Conservation (phyloP, 2,797 vertebrate genomes). For the Cryptoprocta ferox region DNA sequence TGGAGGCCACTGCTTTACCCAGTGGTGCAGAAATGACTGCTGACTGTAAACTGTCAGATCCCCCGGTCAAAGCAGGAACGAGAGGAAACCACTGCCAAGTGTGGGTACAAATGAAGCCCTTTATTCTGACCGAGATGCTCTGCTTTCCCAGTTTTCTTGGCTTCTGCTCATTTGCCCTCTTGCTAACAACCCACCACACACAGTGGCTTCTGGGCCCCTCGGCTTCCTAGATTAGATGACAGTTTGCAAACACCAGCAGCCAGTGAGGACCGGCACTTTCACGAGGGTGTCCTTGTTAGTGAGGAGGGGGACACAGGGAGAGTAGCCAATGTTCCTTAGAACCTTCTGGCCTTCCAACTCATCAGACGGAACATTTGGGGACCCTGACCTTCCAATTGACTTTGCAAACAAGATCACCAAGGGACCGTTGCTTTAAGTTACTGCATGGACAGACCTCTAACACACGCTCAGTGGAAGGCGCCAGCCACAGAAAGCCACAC, state of each 20-base stretch:
- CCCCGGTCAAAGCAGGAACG: background rate
- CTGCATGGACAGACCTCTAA: accelerated
- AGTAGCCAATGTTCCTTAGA: background rate
- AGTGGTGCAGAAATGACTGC: background rate
- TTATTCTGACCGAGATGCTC: background rate
- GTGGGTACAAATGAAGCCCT: background rate
- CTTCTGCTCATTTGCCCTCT: background rate
- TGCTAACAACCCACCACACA: background rate
- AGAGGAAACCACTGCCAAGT: background rate
- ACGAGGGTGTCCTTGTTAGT: background rate
- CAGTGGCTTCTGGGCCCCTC: background rate
- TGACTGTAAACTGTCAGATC: accelerated
- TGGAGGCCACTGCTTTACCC: background rate
- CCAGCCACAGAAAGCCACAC: background rate
- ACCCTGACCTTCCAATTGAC: background rate
- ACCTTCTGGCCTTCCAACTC: background rate
- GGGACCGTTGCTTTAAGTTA: no score
- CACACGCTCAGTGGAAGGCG: background rate
- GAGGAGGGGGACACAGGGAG: background rate
- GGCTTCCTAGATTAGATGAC: background rate
- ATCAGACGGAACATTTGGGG: background rate
- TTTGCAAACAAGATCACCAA: background rate
- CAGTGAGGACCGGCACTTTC: background rate
- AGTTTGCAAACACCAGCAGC: background rate
- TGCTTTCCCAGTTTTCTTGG: background rate